Percentiles rank a stretch among this genome's conserved stretches.
These are phyloP conservation scores for Limenitis camilla DNA, from an alignment of 2,888 invertebrate genomes.

Conservation along the genomic window DNA sequence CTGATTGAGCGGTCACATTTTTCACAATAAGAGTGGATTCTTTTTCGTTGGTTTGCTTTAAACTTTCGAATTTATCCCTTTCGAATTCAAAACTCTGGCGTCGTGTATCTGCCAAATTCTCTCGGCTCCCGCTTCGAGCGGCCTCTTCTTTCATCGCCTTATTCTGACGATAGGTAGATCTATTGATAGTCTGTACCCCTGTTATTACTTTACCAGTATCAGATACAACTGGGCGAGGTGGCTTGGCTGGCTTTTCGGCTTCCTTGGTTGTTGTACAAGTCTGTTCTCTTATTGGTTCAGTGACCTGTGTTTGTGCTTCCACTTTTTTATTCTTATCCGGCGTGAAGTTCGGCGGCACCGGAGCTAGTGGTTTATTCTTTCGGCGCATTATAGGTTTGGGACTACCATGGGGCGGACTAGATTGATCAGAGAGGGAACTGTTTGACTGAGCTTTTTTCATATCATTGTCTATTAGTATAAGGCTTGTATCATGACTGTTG, in stretches of 20 bases:
- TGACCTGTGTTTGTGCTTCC: constrained; percentile 38
- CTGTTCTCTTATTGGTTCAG: constrained; percentile 34
- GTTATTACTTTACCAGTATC: constrained; percentile 65
- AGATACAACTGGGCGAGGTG: constrained; percentile 75
- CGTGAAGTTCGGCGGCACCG: constrained; percentile 78
- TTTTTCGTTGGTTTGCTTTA: constrained; percentile 31
- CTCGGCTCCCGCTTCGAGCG: constrained; percentile 53
- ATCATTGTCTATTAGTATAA: constrained; percentile 64
- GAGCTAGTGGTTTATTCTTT: constrained; percentile 84
- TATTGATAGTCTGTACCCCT: constrained; percentile 76
- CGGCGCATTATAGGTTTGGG: constrained; percentile 81
- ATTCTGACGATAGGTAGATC: constrained; percentile 71
- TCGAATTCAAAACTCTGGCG: constrained; percentile 74
- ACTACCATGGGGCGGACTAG: constrained; percentile 82
- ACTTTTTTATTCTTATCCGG: constrained; percentile 61
- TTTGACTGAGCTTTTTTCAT: constrained; percentile 78
- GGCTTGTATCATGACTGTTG: constrained; percentile 76
- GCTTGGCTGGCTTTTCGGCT: constrained; percentile 75
- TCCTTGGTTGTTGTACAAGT: constrained; percentile 40
- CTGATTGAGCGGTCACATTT: constrained; percentile 62
- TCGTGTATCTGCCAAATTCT: constrained; percentile 58
- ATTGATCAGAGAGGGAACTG: constrained; percentile 79
- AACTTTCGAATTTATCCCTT: constrained; percentile 56
- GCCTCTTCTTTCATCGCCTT: constrained; percentile 67
- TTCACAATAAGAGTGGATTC: constrained; percentile 52